Conservation (phyloP, 2,113 vertebrate species). For the Macroglossus sobrinus region DNA sequence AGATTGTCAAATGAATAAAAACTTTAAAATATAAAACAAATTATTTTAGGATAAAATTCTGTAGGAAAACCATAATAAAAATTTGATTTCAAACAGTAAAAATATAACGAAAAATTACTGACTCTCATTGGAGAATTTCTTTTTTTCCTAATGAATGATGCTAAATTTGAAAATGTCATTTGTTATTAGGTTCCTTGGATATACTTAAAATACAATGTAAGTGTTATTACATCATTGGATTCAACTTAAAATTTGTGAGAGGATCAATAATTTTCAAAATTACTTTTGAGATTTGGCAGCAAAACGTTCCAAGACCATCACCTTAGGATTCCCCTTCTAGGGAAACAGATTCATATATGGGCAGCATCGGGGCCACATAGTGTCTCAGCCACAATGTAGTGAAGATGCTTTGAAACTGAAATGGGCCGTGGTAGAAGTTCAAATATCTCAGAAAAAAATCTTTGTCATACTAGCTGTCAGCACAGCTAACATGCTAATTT, state of each 20-base stretch:
- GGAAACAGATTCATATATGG: background rate
- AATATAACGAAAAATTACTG: conserved; percentile 8
- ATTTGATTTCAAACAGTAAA: background rate
- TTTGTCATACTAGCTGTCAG: background rate
- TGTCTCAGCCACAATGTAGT: background rate
- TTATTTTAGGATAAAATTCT: background rate
- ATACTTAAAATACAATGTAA: background rate
- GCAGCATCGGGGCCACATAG: background rate
- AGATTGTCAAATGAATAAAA: background rate
- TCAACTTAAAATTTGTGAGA: background rate
- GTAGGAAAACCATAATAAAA: background rate
- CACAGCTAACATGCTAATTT: background rate
- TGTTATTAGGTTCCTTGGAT: background rate
- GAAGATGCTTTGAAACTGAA: background rate
- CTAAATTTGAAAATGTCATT: background rate
- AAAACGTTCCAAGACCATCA: background rate
- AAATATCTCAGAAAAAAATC: background rate
- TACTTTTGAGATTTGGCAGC: background rate
- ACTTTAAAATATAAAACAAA: background rate
- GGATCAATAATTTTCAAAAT: background rate
- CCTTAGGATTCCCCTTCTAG: background rate
- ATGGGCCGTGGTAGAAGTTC: background rate
- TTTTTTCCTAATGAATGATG: background rate
- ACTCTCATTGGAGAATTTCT: background rate
- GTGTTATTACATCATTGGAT: background rate